phyloP scores from a whole-genome alignment of 92 coral and sea anemone species.

The Anthopleura xanthogrammica region DNA sequence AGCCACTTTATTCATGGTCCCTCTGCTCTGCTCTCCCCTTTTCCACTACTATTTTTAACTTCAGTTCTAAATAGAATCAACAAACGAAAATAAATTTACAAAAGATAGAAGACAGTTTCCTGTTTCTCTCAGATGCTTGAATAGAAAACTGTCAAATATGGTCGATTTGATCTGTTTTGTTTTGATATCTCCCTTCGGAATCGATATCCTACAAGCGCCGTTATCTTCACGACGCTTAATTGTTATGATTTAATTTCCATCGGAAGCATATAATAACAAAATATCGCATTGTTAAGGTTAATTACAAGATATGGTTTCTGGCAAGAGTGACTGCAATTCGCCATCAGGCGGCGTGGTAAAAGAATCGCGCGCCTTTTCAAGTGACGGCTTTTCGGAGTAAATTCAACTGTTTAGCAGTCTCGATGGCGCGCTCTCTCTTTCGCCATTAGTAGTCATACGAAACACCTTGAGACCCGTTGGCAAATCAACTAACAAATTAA shows the following conservation, averaged over 20 bases:
- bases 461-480: slow-evolving; percentile 13
- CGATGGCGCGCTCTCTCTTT: slow-evolving; percentile 8
- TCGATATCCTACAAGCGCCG: not conserved
- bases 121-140: not conserved
- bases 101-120: not conserved
- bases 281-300: not conserved
- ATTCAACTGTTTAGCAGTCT: not conserved
- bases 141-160: not conserved
- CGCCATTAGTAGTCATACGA: not conserved
- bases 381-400: not conserved
- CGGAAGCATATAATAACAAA: not conserved
- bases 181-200: not conserved
- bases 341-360: slow-evolving; percentile 24
- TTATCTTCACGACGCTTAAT: not conserved
- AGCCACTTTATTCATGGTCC: no score
- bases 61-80: not conserved
- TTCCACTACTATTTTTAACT: not conserved
- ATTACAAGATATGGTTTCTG: not conserved
- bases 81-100: not conserved
- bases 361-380: slow-evolving; percentile 27
- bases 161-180: not conserved
- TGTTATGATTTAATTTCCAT: slow-evolving; percentile 1
- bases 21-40: no score
- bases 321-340: not conserved
- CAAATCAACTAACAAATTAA: slow-evolving; percentile 6